A percentile compares a stretch with the other conserved stretches of the same genome.
These are phyloP conservation scores for Steinernema khuongi DNA, from an alignment of 1,140 invertebrate genomes.

Conservation along the genomic window DNA sequence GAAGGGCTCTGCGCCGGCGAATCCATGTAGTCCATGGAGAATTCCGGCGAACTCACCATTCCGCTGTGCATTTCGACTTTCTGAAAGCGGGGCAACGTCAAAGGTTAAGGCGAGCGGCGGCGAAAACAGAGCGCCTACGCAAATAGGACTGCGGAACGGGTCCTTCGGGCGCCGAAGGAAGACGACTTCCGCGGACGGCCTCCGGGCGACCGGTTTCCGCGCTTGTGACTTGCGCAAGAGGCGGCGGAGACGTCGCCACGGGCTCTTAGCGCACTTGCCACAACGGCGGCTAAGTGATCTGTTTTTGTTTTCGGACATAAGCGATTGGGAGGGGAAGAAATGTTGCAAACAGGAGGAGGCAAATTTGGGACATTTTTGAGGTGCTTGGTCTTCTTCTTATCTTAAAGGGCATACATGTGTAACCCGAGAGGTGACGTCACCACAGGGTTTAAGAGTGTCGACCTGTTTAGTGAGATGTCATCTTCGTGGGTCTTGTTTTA, in stretches of 20 bases:
- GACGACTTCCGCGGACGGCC: neutral
- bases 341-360: no score
- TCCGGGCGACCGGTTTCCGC: neutral
- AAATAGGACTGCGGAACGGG: conserved; percentile 3
- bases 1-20: conserved; percentile 4
- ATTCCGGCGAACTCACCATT: neutral
- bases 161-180: conserved; percentile 8
- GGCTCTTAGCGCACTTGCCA: neutral
- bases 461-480: no score
- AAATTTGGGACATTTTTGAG: no score
- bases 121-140: conserved; percentile 5
- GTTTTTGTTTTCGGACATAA: no score
- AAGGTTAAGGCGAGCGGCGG: neutral
- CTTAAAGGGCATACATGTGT: no score
- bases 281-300: no score
- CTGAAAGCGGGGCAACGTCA: neutral
- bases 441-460: no score
- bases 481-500: no score
- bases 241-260: neutral
- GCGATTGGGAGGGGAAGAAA: no score
- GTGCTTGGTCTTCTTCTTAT: no score
- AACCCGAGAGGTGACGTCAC: no score
- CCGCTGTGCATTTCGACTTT: neutral
- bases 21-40: conserved; percentile 6
- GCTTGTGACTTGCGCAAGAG: neutral